Base-by-base conservation (phyloP, 92 coral and sea anemone species). In the Blastomussa wellsi region DNA sequence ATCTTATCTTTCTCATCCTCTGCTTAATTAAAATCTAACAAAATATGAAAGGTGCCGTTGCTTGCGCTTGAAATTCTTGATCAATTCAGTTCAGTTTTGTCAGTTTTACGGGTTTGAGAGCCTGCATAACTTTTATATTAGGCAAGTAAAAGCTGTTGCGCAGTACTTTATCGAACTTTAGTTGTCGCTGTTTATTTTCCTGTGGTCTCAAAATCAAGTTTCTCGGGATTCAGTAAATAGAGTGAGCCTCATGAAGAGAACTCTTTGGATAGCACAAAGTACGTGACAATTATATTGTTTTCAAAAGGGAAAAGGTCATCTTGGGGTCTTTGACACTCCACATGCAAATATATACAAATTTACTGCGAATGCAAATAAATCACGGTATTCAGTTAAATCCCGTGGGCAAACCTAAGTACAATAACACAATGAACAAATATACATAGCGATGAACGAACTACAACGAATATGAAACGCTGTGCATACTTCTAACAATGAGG, bases 381-480 rank as follows among this genome's bases (percentile, higher is more conserved):
- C 39, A 48, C 53, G 44, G 39, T 7, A 32, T 52, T 53, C 32
- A 52, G 38, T 37, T 8, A 52, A 77, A 53, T 36, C 68, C 81
- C 31, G 55, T 0, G 44, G 69, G 78, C 38, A 26, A 24, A 24
- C 11, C 24, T 22, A 8, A 33, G 74, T 69, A 69, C 74, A 69
- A 19, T 22, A 36, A 36, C 47, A 17, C 42, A 33, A 35, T 52
- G 11, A 53, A 35, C 64, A 4, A 28, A 47, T 8, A 29, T 0
- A 62, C 81, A 77, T 77, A 53, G 68, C 67, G 68, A 77, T 77
- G 44, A 53, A 77, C 67, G 42, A 33, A 53, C 66, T 52, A 10
- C 29, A 15, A 49, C 38, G 48, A 55, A 38, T 16, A 53, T 32
- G 33, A 35, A 53, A 77, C 35, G 5, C 55, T 60, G 66, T 13